These are phyloP conservation scores for Lochmaea capreae DNA, from an alignment of 2,888 invertebrate genomes.

Conservation along the genomic window DNA sequence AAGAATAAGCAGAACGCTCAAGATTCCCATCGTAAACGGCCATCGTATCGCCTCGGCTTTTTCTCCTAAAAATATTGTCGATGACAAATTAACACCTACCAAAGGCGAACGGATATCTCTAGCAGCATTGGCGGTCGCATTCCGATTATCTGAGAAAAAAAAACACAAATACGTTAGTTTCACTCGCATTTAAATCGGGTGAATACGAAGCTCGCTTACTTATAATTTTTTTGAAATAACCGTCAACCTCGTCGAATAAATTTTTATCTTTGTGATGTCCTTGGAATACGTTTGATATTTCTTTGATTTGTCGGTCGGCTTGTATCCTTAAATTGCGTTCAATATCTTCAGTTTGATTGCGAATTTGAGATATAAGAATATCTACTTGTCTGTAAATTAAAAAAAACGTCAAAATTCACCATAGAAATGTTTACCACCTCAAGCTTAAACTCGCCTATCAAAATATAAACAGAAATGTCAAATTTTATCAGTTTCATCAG, in stretches of 20 bases:
- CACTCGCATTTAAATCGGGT: background rate
- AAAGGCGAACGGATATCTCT: constrained; percentile 77
- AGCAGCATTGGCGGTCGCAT: constrained; percentile 80
- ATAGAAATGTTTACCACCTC: background rate
- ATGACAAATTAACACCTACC: constrained; percentile 76
- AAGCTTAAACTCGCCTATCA: too few species aligned
- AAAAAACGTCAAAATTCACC: too few species aligned
- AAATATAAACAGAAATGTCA: too few species aligned
- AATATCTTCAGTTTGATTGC: constrained; percentile 84
- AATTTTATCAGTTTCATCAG: too few species aligned
- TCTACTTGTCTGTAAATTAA: constrained; percentile 63
- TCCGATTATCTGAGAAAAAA: constrained; percentile 70
- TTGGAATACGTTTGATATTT: constrained; percentile 82
- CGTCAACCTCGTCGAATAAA: constrained; percentile 77
- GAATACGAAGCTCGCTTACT: constrained; percentile 57
- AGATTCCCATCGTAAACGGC: constrained; percentile 90
- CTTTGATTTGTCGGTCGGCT: constrained; percentile 74
- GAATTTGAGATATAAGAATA: constrained; percentile 80
- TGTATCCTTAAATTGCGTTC: constrained; percentile 74
- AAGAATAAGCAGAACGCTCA: constrained; percentile 86
- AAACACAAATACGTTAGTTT: background rate
- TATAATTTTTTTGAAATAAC: constrained; percentile 76
- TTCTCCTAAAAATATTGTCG: constrained; percentile 72
- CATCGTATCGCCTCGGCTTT: constrained; percentile 81
- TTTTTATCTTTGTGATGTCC: constrained; percentile 85